phyloP scores from a whole-genome alignment of 1,140 invertebrate genomes.

The Phortica variegata region DNA sequence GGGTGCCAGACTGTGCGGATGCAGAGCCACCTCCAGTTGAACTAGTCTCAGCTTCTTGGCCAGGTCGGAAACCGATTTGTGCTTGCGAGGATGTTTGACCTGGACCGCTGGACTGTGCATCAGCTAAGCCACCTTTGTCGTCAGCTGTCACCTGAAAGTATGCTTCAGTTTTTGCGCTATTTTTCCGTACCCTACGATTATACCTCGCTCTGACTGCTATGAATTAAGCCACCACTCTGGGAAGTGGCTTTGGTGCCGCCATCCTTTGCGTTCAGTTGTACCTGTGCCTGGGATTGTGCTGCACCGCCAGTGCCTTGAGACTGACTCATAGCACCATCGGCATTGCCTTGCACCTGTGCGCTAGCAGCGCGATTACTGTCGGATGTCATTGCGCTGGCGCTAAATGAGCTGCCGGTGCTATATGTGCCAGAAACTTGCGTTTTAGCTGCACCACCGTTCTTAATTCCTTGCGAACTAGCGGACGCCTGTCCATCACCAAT shows the following conservation, averaged over 20 bases:
- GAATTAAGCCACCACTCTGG: constrained; percentile 72
- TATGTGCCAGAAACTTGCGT: constrained; percentile 79
- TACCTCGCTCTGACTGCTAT: constrained; percentile 62
- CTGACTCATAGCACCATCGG: constrained; percentile 71
- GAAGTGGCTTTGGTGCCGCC: constrained; percentile 72
- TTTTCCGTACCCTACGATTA: too few species aligned
- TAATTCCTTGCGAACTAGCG: constrained; percentile 73
- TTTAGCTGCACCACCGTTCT: constrained; percentile 70
- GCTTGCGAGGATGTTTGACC: constrained; percentile 82
- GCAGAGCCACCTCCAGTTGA: constrained; percentile 72
- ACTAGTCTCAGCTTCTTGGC: constrained; percentile 60
- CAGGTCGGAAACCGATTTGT: constrained; percentile 79
- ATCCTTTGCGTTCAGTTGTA: constrained; percentile 70
- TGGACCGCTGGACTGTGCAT: constrained; percentile 79
- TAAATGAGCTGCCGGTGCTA: constrained; percentile 73
- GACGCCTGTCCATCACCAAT: constrained; percentile 71
- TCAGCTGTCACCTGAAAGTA: constrained; percentile 76
- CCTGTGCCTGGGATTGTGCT: constrained; percentile 75
- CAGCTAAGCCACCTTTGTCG: constrained; percentile 75
- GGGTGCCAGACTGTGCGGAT: constrained; percentile 72
- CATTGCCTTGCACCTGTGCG: constrained; percentile 70
- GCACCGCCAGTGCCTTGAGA: constrained; percentile 72
- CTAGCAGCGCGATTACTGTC: constrained; percentile 73
- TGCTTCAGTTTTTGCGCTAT: too few species aligned
- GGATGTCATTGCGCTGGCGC: constrained; percentile 76